A percentile compares a stretch with the other conserved stretches of the same genome.
Evolutionary conservation across 2,113 vertebrate species (phyloP).

Genomic region (Pelusios castaneus): DNA sequence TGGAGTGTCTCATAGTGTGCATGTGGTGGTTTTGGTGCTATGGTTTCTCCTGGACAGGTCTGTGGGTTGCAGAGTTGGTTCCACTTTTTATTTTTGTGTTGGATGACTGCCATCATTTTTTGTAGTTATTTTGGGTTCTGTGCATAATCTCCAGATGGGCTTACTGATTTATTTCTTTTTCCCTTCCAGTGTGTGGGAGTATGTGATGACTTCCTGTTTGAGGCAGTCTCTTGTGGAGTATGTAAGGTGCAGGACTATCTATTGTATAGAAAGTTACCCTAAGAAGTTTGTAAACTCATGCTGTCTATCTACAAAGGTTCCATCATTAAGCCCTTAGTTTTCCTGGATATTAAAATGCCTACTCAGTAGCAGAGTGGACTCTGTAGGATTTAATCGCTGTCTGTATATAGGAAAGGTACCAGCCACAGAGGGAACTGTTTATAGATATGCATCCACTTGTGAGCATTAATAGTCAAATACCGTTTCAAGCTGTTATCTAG

Average conservation of each 20-base stretch:
- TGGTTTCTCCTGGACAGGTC: not conserved
- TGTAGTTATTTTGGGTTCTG: no score
- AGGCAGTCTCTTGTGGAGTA: not conserved
- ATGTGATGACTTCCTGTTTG: not conserved
- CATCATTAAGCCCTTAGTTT: not conserved
- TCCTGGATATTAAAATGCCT: not conserved
- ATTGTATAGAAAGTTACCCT: not conserved
- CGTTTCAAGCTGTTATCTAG: constrained; percentile 9
- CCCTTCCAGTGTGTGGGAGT: not conserved
- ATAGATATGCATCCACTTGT: not conserved
- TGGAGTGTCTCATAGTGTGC: not conserved
- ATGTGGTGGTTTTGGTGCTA: not conserved
- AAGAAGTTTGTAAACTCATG: fast-evolving
- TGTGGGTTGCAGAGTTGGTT: not conserved
- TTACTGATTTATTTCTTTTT: not conserved
- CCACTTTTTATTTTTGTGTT: not conserved
- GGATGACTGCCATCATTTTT: not conserved
- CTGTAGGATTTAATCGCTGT: not conserved
- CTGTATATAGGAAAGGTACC: not conserved
- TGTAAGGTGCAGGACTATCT: not conserved
- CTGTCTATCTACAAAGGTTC: fast-evolving
- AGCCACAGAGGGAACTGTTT: fast-evolving
- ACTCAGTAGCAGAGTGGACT: not conserved
- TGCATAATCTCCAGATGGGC: not conserved
- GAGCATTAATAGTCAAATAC: not conserved